Evolutionary conservation across 2,888 invertebrate genomes (phyloP).

Genomic region (Drosophila phalerata): DNA sequence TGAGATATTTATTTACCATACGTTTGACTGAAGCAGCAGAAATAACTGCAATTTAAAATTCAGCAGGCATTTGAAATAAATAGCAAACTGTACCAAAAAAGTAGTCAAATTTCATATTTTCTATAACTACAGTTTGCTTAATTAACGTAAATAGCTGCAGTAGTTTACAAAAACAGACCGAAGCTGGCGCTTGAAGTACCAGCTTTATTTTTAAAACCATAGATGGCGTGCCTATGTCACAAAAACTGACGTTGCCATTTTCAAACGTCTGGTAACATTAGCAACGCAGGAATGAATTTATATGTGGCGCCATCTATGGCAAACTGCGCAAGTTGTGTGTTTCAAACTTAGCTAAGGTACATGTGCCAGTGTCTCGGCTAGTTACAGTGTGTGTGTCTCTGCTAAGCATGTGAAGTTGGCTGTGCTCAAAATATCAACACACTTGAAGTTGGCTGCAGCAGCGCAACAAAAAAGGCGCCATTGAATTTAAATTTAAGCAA

Average conservation of each 20-base stretch:
- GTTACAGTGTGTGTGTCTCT: not conserved
- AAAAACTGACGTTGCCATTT: not conserved
- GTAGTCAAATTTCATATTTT: not conserved
- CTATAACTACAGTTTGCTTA: not conserved
- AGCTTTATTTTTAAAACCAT: not conserved
- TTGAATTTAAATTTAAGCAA: not conserved
- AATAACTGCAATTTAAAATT: not conserved
- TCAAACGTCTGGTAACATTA: not conserved
- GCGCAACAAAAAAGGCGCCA: constrained; percentile 2
- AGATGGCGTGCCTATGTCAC: not conserved
- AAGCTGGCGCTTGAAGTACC: not conserved
- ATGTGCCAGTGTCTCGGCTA: not conserved
- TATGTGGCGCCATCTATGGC: constrained; percentile 33
- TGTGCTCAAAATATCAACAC: constrained; percentile 6
- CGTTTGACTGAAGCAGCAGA: constrained; percentile 20
- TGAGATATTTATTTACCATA: constrained; percentile 17
- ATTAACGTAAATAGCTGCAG: not conserved
- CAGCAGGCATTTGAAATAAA: not conserved
- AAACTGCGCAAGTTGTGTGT: rapidly evolving
- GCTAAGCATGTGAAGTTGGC: constrained; percentile 27
- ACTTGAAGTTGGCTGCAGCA: constrained; percentile 4
- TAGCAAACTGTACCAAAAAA: not conserved
- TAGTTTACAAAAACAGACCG: not conserved
- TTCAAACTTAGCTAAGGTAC: not conserved
- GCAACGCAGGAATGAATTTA: not conserved